Evolutionary conservation across 2,888 invertebrate genomes (phyloP).

Genomic region (Amblyteles armatorius): DNA sequence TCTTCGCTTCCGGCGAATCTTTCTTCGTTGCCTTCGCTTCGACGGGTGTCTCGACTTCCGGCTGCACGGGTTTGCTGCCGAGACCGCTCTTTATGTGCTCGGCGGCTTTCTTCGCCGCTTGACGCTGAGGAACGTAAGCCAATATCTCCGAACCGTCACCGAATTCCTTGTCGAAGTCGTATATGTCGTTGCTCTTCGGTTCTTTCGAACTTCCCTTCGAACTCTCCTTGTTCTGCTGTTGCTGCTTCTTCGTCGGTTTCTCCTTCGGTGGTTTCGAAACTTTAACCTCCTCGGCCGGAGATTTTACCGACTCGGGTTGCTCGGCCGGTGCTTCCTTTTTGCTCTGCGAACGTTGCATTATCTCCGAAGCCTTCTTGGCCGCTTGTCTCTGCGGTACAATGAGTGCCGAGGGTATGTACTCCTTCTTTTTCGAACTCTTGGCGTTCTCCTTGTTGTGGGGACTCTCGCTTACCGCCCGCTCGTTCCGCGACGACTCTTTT

Average conservation of each 20-base stretch:
- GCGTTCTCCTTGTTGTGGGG: constrained; percentile 86
- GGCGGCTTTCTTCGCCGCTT: constrained; percentile 96
- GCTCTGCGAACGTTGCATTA: constrained; percentile 89
- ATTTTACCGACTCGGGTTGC: constrained; percentile 81
- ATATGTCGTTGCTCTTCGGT: constrained; percentile 84
- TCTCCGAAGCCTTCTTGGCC: constrained; percentile 96
- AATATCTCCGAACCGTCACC: constrained; percentile 88
- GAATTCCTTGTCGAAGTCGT: constrained; percentile 88
- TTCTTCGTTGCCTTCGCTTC: constrained; percentile 81
- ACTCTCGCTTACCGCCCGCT: constrained; percentile 60
- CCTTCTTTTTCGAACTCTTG: constrained; percentile 83
- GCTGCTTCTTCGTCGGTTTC: constrained; percentile 74
- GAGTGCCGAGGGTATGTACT: constrained; percentile 90
- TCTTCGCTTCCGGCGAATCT: constrained; percentile 77
- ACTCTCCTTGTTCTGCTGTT: constrained; percentile 78
- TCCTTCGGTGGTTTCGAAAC: constrained; percentile 76
- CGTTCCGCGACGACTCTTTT: constrained; percentile 84
- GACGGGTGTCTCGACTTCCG: constrained; percentile 74
- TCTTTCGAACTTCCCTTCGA: constrained; percentile 78
- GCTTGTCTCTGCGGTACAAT: constrained; percentile 96
- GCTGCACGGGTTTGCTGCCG: constrained; percentile 86
- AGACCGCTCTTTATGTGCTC: constrained; percentile 94
- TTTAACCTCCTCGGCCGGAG: constrained; percentile 71
- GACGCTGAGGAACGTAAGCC: constrained; percentile 94
- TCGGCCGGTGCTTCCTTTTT: constrained; percentile 85